Percentiles rank a stretch among this genome's conserved stretches.
Evolutionary conservation across 2,888 invertebrate genomes (phyloP).

Genomic region (Trisateles emortualis): DNA sequence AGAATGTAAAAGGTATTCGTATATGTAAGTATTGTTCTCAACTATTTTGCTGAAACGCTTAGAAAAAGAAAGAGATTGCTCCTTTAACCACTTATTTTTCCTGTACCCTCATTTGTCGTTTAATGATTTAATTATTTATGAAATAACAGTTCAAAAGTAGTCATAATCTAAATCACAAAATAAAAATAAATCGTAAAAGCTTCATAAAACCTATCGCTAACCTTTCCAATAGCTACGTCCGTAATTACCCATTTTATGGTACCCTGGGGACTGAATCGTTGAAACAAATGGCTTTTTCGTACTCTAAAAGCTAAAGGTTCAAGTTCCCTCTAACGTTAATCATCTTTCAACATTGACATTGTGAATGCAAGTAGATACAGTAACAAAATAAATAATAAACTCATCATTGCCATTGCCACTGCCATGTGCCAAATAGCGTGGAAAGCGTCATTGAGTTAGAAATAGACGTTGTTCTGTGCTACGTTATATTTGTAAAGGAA

Average conservation of each 20-base stretch:
- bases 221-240: too few species aligned
- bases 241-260: neutral
- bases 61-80: too few species aligned
- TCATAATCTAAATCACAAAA: too few species aligned
- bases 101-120: too few species aligned
- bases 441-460: slow-evolving; percentile 8
- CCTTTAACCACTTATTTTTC: too few species aligned
- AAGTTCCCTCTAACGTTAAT: neutral
- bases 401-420: slow-evolving; percentile 30
- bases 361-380: slow-evolving; percentile 3
- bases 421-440: slow-evolving; percentile 38
- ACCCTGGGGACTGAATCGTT: neutral
- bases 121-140: too few species aligned
- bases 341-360: slow-evolving; percentile 7
- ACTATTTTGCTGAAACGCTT: too few species aligned
- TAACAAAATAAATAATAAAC: slow-evolving; percentile 13
- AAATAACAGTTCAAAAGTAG: too few species aligned
- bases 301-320: neutral
- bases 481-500: slow-evolving; percentile 3
- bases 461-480: slow-evolving; percentile 12
- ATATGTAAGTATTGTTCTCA: too few species aligned
- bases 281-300: neutral
- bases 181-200: too few species aligned
- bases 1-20: too few species aligned
- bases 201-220: too few species aligned